phyloP scores from a whole-genome alignment of 2,113 vertebrate genomes.

The Notothenia rossii region DNA sequence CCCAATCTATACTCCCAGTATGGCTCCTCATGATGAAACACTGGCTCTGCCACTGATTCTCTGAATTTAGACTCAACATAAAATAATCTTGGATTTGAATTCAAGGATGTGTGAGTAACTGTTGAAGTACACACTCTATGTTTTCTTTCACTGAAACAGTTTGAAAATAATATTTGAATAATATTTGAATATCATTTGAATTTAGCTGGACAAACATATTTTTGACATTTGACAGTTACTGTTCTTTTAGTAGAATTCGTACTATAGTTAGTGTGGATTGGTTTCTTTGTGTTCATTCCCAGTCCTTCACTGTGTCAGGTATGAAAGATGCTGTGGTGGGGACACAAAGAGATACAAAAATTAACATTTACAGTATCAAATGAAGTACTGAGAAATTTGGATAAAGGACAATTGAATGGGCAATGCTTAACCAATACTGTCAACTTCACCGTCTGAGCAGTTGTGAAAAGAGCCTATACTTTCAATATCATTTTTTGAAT shows the following conservation, averaged over 20 bases:
- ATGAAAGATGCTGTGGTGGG: not conserved
- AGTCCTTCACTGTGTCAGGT: not conserved
- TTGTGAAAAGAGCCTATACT: not conserved
- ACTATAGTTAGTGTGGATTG: not conserved
- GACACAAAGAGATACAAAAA: not conserved
- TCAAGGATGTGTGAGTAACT: not conserved
- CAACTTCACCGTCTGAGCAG: not conserved
- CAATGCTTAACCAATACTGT: constrained; percentile 11
- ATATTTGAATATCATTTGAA: constrained; percentile 26
- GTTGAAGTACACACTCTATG: not conserved
- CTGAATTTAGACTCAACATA: constrained; percentile 25
- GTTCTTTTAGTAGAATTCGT: not conserved
- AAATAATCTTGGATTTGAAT: not conserved
- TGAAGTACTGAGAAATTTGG: not conserved
- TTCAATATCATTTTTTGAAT: constrained; percentile 8
- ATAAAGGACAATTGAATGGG: not conserved
- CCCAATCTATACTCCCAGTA: constrained; percentile 55
- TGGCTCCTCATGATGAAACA: constrained; percentile 57
- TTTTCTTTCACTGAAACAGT: not conserved
- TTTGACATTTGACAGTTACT: not conserved
- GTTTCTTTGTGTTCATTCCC: not conserved
- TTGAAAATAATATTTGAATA: constrained; percentile 10
- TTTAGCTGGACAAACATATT: constrained; percentile 3
- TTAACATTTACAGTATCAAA: too few species aligned
- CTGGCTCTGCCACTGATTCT: constrained; percentile 25